Base-by-base conservation (phyloP, 2,888 invertebrate genomes). In the Tigriopus californicus region DNA sequence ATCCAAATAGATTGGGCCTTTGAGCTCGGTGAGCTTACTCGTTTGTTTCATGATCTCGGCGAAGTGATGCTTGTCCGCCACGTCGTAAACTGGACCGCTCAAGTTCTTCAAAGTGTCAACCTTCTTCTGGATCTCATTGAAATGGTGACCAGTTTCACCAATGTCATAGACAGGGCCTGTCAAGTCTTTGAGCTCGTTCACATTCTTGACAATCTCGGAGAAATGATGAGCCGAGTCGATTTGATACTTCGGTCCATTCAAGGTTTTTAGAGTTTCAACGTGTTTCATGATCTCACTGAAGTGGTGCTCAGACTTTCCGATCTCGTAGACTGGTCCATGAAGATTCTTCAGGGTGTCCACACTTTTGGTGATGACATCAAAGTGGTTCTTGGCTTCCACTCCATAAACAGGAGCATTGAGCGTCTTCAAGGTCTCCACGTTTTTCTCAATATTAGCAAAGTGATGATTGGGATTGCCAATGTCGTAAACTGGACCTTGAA, bases 1-100 rank as follows among this genome's bases (percentile, higher is more conserved):
- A n/a, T 52, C 51, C 33, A 52, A 41, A 59, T 59, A 59, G 13
- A 59, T 49, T 40, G 59, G 59, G 11, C 51, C 48, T 13, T 49
- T 44, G 11, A 59, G 42, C 13, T 53, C 15, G 15, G 15, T 40
- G 12, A 44, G 13, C n/a, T 59, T 33, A 5, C n/a, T 24, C 1
- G 52, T 44, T 11, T 15, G 24, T 40, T 59, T 59, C 10, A 33
- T 20, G 24, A 49, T 20, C 25, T 51, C 59, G 22, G 15, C 18
- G n/a, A 33, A 41, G 41, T 52, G 51, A 40, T 59, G 48, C 3
- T 42, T 33, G 11, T 49, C 22, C 11, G 51, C 59, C 15, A 59
- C 52, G 42, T 59, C 51, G 40, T 49, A 42, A 22, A 59, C 44
- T 11, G 59, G 59, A 12, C 51, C 48, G 11, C 10, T 51, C 41